Base-by-base conservation (phyloP, 2,888 invertebrate genomes). In the Atherix ibis region DNA sequence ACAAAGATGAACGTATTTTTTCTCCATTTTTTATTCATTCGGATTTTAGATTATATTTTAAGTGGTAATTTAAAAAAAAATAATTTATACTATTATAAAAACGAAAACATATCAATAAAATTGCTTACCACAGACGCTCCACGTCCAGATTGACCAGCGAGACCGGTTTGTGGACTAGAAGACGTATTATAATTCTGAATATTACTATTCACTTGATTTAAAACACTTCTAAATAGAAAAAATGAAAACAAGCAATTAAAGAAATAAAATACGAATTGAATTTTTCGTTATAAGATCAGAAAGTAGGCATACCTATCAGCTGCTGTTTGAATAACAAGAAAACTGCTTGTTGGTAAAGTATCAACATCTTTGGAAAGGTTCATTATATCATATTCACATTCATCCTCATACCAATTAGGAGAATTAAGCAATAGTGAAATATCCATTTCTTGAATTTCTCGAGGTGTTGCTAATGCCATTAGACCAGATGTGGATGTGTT, bases 401-500 rank as follows among this genome's bases (percentile, higher is more conserved):
- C 91, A 62, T 97, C 94, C 63, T 92, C 89, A 38, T 92, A 71
- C 94, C 95, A 97, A 42, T 78, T 77, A 5, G 87, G 83, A 35
- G 89, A 79, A 50, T 89, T 84, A 27, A 98, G 65, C 18, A 98
- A 65, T 31, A 89, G 65, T 0, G 89, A 83, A 47, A 98, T 91
- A 62, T 97, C 95, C 74, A 98, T 80, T 65, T 99, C 98, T 54
- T 97, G 92, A 9, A 98, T 77, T 62, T 98, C 98, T 36, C 92
- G 76, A 1, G 91, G 87, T 29, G 95, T 98, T 5, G 95, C 88
- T 45, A 98, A 71, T 1, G 92, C 85, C 45, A 98, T 73, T 42
- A 84, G 64, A 22, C 88, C 85, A 34, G 75, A 71, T 45, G 77
- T 79, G 13, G 81, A 91, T 70, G 85, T 82, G 61, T 94, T 95